Evolutionary conservation across 2,797 vertebrate genomes (phyloP).

Genomic region (Paedocypris micromegethes): DNA sequence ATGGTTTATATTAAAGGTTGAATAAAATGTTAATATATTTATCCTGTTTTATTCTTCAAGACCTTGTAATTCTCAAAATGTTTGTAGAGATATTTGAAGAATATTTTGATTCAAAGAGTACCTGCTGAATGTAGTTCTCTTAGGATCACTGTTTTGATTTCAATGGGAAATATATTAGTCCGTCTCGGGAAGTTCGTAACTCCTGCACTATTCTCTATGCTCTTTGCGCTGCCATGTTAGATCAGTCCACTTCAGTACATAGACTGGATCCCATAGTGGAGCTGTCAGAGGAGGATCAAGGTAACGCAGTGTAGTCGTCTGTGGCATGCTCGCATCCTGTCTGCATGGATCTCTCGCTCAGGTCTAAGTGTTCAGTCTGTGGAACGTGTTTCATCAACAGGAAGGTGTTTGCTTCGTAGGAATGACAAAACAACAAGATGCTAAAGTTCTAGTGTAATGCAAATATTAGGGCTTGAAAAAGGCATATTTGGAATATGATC

Average conservation of each 20-base stretch:
- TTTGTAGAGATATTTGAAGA: no score
- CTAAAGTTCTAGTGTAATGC: no score
- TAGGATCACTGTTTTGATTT: no score
- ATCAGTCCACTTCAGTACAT: slow-evolving; percentile 62
- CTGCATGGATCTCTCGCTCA: slow-evolving; percentile 55
- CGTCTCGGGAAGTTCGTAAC: slow-evolving; percentile 13
- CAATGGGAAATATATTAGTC: not conserved
- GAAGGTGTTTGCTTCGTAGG: slow-evolving; percentile 4
- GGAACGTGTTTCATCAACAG: slow-evolving; percentile 33
- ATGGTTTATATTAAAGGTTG: no score
- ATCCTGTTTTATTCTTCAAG: no score
- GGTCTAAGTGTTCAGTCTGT: slow-evolving; percentile 35
- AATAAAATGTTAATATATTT: no score
- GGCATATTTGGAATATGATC: no score
- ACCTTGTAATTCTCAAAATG: no score
- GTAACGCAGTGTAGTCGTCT: slow-evolving; percentile 57
- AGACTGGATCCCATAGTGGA: slow-evolving; percentile 76
- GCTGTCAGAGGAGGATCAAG: slow-evolving; percentile 75
- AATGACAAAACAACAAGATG: not conserved
- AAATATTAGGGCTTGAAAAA: no score
- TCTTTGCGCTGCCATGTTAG: slow-evolving; percentile 60
- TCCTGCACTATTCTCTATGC: slow-evolving; percentile 42
- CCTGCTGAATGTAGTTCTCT: no score
- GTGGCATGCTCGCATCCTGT: slow-evolving; percentile 50
- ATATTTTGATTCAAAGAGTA: no score